A percentile compares a stretch with the other conserved stretches of the same genome.
Evolutionary conservation across 2,797 vertebrate genomes (phyloP).

Genomic region (Orientallactaga sibirica): DNA sequence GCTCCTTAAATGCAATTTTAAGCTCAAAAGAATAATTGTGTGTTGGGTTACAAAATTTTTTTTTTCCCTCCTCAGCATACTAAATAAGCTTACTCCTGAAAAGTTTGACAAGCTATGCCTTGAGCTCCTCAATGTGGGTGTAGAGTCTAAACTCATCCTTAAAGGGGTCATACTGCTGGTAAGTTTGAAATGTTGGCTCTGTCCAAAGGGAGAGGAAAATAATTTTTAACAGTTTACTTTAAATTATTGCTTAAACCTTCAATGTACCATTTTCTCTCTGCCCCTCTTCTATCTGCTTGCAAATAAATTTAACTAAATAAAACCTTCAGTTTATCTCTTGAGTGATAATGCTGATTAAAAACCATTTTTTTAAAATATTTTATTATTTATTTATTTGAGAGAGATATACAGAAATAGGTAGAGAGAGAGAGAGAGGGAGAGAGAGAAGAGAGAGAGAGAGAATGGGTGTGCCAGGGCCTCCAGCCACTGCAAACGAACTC

Average conservation of each 20-base stretch:
- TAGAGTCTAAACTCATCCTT: constrained; percentile 99
- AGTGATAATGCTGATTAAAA: background rate
- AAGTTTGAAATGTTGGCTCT: constrained; percentile 79
- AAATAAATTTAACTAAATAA: background rate
- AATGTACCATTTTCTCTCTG: background rate
- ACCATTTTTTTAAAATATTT: too few relatives aligned
- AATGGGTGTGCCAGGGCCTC: too few relatives aligned
- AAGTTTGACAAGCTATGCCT: constrained; percentile 99
- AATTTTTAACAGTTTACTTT: background rate
- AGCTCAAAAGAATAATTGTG: background rate
- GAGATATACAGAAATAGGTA: too few relatives aligned
- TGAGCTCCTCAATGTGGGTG: constrained; percentile 99
- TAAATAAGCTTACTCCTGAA: constrained; percentile 99
- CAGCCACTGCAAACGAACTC: too few relatives aligned
- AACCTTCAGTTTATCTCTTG: background rate
- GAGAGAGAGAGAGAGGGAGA: too few relatives aligned
- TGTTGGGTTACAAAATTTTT: constrained; percentile 34
- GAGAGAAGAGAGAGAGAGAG: too few relatives aligned
- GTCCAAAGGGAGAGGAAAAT: background rate
- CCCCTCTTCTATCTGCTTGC: background rate
- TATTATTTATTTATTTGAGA: too few relatives aligned
- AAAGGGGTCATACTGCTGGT: constrained; percentile 99
- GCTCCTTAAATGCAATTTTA: constrained; percentile 15
- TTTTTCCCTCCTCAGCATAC: constrained; percentile 91
- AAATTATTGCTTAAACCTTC: background rate